Evolutionary conservation across 2,888 invertebrate species (phyloP), one percentile per base, ranked within the genome.

Genomic region (Cataglyphis cursor): DNA sequence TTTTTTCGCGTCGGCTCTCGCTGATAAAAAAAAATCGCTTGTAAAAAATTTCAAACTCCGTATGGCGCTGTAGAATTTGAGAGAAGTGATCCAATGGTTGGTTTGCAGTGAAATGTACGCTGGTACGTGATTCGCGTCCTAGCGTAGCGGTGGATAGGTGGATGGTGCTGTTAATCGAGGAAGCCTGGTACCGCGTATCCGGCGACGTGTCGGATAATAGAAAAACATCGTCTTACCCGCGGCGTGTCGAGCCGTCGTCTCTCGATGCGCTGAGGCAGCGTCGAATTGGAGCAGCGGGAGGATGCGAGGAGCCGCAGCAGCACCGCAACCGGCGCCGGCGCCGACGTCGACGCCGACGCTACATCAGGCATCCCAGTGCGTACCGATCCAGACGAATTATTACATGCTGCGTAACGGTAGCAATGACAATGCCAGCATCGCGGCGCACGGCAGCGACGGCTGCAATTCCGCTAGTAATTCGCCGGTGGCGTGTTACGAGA

Each of bases 401-500:
- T 74, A 31, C 8, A 18, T 41, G 10, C 38, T 72, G 6, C 73
- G 51, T 12, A 57, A 59, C 8, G 12, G 21, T 90, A n/a, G 54
- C n/a, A 65, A 64, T 38, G 35, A 92, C 44, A 72, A 90, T 15
- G 12, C 28, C 28, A 61, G 15, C 9, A 12, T 38, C 8, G 91
- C 93, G 10, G 93, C 93, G 0, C 92, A 93, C 75, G 93, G 93
- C 80, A 93, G 91, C 28, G 44, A 31, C 12, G 93, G 92, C n/a
- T 51, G n/a, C 24, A 94, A 94, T 81, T 94, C 94, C 0, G 92
- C 93, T 0, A 93, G 94, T 64, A 94, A 93, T 44, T 94, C 94
- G 9, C 94, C 94, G 0, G 87, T 93, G 57, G 4, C 38, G 51
- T 91, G 91, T 31, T 93, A 92, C 83, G 93, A 92, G 31, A 91